A percentile compares a stretch with the other conserved stretches of the same genome.
Conservation (phyloP, 2,888 invertebrate species). For the Leucophenga montana region DNA sequence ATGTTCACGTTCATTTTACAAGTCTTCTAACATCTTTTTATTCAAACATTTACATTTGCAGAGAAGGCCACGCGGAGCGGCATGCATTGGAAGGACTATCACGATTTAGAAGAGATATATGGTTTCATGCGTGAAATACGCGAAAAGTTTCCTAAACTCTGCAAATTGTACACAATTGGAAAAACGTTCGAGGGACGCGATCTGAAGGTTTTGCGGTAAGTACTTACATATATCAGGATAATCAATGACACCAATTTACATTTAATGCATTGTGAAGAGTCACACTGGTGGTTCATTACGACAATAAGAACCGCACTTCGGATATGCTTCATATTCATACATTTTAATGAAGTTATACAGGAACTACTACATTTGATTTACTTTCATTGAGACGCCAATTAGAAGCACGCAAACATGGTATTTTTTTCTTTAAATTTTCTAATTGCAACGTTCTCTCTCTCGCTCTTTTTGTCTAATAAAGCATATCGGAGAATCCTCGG, state of each 20-base stretch:
- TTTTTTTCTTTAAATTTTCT: no score
- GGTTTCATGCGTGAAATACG: constrained; percentile 83
- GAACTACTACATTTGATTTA: no score
- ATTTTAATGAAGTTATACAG: no score
- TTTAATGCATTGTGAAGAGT: no score
- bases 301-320: no score
- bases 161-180: constrained; percentile 83
- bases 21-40: background rate
- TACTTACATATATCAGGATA: constrained; percentile 19
- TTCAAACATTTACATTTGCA: constrained; percentile 32
- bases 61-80: constrained; percentile 63
- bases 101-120: constrained; percentile 80
- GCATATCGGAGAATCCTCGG: constrained; percentile 80
- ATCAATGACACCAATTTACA: no score
- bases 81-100: constrained; percentile 85
- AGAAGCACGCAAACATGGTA: background rate
- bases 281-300: no score
- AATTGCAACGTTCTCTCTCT: constrained; percentile 15
- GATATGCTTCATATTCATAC: no score
- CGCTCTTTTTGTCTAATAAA: constrained; percentile 47
- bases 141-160: constrained; percentile 80
- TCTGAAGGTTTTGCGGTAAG: constrained; percentile 78
- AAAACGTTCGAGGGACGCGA: constrained; percentile 82
- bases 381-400: no score
- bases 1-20: no score